These are phyloP conservation scores for Nephrotoma flavescens DNA, from an alignment of 2,888 invertebrate species.

Conservation along the genomic window DNA sequence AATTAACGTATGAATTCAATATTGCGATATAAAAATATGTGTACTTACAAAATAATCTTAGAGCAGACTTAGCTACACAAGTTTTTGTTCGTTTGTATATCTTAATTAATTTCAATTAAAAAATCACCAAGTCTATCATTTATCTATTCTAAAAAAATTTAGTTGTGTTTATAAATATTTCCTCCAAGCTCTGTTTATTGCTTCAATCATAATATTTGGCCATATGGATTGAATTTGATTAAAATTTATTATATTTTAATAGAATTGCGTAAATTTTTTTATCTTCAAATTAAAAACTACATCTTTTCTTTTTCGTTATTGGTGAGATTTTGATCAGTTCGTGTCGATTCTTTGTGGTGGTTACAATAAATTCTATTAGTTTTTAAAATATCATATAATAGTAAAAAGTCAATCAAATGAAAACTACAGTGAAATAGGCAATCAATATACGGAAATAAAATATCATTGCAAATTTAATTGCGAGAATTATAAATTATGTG, in stretches of 20 bases:
- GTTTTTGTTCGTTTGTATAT: not conserved
- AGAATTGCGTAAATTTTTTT: constrained; percentile 1
- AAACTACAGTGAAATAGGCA: not conserved
- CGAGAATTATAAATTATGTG: not conserved
- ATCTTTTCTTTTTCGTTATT: not conserved
- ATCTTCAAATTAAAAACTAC: not conserved
- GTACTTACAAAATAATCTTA: not conserved
- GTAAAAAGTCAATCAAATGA: not conserved
- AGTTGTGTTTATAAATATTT: not conserved
- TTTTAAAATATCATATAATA: not conserved
- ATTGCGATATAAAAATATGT: not conserved
- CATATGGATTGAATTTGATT: not conserved
- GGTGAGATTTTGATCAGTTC: not conserved
- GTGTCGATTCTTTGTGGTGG: not conserved
- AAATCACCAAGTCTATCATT: not conserved
- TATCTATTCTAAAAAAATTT: not conserved
- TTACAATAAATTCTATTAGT: not conserved
- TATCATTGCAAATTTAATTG: not conserved
- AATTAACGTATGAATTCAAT: not conserved
- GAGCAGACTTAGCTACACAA: not conserved
- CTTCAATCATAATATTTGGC: not conserved
- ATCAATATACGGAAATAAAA: not conserved
- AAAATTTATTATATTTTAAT: constrained; percentile 1
- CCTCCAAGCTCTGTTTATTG: not conserved
- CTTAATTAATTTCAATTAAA: not conserved